These are phyloP conservation scores for Haemorhous mexicanus DNA, from an alignment of 2,113 vertebrate genomes.

Conservation along the genomic window DNA sequence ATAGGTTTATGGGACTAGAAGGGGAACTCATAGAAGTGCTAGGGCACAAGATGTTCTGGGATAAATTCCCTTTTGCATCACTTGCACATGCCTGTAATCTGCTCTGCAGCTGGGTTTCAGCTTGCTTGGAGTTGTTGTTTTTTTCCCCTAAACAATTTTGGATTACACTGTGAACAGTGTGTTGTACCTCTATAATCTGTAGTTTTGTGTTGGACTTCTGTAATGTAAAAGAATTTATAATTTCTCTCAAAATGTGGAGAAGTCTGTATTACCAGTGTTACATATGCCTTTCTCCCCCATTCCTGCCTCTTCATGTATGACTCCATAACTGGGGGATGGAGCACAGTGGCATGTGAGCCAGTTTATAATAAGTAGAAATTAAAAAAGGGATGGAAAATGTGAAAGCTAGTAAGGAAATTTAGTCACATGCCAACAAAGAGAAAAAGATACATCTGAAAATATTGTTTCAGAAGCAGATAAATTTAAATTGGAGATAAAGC, in stretches of 20 bases:
- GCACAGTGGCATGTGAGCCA: background rate
- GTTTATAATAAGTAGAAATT: background rate
- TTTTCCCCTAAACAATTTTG: background rate
- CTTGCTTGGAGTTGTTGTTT: background rate
- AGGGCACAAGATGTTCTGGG: background rate
- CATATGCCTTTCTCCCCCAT: background rate
- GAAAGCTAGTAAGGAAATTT: background rate
- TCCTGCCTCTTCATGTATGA: background rate
- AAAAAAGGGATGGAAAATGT: background rate
- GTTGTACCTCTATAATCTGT: background rate
- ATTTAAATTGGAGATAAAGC: background rate
- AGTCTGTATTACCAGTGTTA: background rate
- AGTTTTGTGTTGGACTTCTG: background rate
- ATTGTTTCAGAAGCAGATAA: background rate
- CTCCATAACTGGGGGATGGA: background rate
- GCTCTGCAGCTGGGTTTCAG: background rate
- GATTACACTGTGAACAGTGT: background rate
- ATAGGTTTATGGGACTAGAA: background rate
- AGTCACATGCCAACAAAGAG: background rate
- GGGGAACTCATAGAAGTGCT: background rate
- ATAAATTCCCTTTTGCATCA: background rate
- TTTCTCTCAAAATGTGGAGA: background rate
- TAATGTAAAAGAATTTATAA: background rate
- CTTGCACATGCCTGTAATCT: background rate
- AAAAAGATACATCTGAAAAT: conserved; percentile 6